Percentiles rank a stretch among this genome's conserved stretches.
Conservation (phyloP, 2,888 invertebrate species). For the Hydrotaea cyrtoneurina region DNA sequence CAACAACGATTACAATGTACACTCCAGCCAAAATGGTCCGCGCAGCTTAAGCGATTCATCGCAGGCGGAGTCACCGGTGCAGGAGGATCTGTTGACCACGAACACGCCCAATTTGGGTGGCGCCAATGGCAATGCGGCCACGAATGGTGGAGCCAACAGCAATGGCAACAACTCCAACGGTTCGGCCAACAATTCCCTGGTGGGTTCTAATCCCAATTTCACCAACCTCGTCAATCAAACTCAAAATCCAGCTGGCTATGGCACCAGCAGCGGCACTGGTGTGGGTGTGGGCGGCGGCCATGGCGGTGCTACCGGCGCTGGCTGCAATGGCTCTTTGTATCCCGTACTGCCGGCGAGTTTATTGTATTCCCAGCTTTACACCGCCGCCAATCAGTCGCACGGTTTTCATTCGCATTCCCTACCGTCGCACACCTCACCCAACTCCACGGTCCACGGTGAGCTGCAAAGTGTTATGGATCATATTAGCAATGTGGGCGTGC, state of each 20-base stretch:
- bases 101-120: constrained; percentile 84
- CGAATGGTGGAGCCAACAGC: constrained; percentile 70
- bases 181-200: constrained; percentile 73
- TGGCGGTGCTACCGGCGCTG: constrained; percentile 76
- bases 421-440: constrained; percentile 84
- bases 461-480: constrained; percentile 90
- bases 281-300: constrained; percentile 70
- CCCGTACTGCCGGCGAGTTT: constrained; percentile 91
- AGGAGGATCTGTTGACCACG: constrained; percentile 87
- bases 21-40: constrained; percentile 84
- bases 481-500: constrained; percentile 84
- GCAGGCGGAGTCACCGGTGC: constrained; percentile 91
- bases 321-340: constrained; percentile 88
- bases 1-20: constrained; percentile 84
- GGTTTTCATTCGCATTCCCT: constrained; percentile 87
- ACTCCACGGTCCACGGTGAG: constrained; percentile 84
- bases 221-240: constrained; percentile 83
- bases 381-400: constrained; percentile 88
- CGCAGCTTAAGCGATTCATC: constrained; percentile 91
- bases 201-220: constrained; percentile 80
- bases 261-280: constrained; percentile 81
- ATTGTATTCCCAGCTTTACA: constrained; percentile 91
- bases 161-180: constrained; percentile 63
- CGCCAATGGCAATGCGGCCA: constrained; percentile 81
- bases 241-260: constrained; percentile 80